phyloP scores from a whole-genome alignment of 1,140 invertebrate species.

The Venustaconcha ellipsiformis region DNA sequence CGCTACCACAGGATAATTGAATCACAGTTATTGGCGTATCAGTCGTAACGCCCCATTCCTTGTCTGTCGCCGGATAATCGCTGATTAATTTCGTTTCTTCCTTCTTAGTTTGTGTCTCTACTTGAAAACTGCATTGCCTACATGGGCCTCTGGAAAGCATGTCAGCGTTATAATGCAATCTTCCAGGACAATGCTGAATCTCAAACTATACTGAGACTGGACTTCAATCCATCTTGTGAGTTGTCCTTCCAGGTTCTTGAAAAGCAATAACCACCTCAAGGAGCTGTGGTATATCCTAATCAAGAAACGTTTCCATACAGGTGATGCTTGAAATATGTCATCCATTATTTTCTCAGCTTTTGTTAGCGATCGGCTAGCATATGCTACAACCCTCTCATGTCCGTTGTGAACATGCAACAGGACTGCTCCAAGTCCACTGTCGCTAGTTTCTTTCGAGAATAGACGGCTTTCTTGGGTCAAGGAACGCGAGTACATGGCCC shows the following conservation, averaged over 20 bases:
- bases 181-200: too few species aligned
- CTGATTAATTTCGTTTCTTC: too few species aligned
- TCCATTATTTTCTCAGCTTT: constrained; percentile 15
- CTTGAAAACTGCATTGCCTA: too few species aligned
- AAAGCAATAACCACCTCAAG: neutral
- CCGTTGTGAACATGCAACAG: constrained; percentile 58
- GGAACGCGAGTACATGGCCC: constrained; percentile 42
- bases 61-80: too few species aligned
- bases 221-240: neutral
- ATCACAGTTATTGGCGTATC: too few species aligned
- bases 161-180: too few species aligned
- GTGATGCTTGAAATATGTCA: constrained; percentile 7
- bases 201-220: too few species aligned
- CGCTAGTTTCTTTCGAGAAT: constrained; percentile 65
- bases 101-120: too few species aligned
- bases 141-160: too few species aligned
- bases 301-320: neutral
- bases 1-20: too few species aligned
- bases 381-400: constrained; percentile 3
- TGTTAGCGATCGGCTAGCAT: neutral
- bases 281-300: neutral
- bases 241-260: constrained; percentile 1
- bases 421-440: constrained; percentile 62
- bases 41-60: too few species aligned
- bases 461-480: constrained; percentile 18